Evolutionary conservation across 1,140 invertebrate species (phyloP).

Genomic region (Nasonia longicornis): DNA sequence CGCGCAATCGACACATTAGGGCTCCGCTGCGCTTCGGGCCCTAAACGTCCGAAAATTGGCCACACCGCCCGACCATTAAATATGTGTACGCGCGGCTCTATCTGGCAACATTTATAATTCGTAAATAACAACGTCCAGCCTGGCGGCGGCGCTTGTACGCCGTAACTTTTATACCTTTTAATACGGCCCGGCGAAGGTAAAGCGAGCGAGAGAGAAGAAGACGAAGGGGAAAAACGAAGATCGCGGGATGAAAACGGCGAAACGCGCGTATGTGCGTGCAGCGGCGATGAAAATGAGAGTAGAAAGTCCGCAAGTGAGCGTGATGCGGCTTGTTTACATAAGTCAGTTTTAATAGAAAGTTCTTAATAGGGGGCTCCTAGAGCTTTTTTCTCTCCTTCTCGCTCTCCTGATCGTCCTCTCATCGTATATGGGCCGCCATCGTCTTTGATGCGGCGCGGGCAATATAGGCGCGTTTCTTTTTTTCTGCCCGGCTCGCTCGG

Average conservation of each 20-base stretch:
- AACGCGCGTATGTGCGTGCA: background rate
- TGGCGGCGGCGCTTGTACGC: conserved; percentile 33
- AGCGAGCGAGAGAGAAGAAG: conserved; percentile 36
- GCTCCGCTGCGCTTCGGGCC: conserved; percentile 6
- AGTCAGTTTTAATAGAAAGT: conserved; percentile 41
- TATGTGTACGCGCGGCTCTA: conserved; percentile 38
- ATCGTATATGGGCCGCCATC: too few species aligned
- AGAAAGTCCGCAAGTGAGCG: background rate
- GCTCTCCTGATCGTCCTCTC: background rate
- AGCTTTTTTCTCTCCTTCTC: background rate
- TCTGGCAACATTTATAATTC: conserved; percentile 63
- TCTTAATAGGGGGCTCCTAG: conserved; percentile 1
- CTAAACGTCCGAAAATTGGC: conserved; percentile 53
- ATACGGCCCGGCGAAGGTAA: conserved; percentile 18
- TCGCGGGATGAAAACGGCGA: background rate
- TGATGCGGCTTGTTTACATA: conserved; percentile 36
- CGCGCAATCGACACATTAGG: conserved; percentile 45
- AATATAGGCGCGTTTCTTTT: background rate
- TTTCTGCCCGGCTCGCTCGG: background rate
- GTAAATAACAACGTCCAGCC: conserved; percentile 60
- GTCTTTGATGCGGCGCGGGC: background rate
- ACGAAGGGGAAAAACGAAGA: conserved; percentile 33
- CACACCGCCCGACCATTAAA: conserved; percentile 51
- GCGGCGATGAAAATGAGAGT: background rate
- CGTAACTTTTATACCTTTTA: conserved; percentile 39